Percentiles rank a stretch among this genome's conserved stretches.
Evolutionary conservation across 2,888 invertebrate genomes (phyloP).

Genomic region (Ypsolopha sequella): DNA sequence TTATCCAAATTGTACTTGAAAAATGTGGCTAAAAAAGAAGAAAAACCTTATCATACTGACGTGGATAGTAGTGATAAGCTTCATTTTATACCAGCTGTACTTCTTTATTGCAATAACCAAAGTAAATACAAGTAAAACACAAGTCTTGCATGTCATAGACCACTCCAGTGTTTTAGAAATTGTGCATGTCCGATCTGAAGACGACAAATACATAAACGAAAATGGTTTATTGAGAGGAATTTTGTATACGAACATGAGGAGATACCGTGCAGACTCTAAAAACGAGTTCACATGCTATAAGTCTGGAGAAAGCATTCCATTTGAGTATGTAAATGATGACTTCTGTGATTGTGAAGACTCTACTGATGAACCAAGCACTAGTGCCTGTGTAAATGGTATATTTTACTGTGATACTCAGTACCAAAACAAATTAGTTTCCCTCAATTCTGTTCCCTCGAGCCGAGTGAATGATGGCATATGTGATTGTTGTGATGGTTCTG

Average conservation of each 20-base stretch:
- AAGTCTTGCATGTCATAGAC: constrained; percentile 32
- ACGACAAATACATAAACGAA: constrained; percentile 47
- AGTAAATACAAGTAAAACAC: constrained; percentile 22
- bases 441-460: constrained; percentile 73
- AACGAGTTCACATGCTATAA: constrained; percentile 54
- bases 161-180: constrained; percentile 25
- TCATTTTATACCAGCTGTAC: constrained; percentile 54
- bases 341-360: constrained; percentile 89
- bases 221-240: constrained; percentile 54
- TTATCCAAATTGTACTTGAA: no score
- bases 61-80: constrained; percentile 38
- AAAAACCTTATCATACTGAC: constrained; percentile 48
- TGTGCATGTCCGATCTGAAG: constrained; percentile 37
- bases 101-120: constrained; percentile 50
- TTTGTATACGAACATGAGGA: constrained; percentile 32
- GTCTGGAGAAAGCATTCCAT: constrained; percentile 40
- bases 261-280: constrained; percentile 44
- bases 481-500: constrained; percentile 94
- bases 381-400: constrained; percentile 86
- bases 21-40: constrained; percentile 47
- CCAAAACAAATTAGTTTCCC: constrained; percentile 38
- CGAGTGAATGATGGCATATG: constrained; percentile 95
- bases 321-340: constrained; percentile 79
- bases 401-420: constrained; percentile 83
- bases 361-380: constrained; percentile 86